Conservation (phyloP, 2,888 invertebrate species). For the Tetragonula carbonaria region DNA sequence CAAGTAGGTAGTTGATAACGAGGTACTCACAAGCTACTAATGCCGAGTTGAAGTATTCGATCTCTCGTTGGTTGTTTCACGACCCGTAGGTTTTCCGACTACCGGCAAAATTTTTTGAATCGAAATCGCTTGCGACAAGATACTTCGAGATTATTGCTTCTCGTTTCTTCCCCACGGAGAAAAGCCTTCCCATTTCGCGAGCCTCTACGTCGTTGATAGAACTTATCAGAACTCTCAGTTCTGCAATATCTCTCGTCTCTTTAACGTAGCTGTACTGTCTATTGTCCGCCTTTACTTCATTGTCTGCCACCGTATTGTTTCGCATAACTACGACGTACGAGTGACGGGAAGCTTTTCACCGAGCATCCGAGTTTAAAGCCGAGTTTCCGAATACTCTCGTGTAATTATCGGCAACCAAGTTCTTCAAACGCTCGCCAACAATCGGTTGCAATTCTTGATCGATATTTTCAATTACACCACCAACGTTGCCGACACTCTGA, state of each 20-base stretch:
- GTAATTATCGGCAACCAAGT: background rate
- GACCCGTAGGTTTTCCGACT: background rate
- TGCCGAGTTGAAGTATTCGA: background rate
- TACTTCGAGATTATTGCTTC: background rate
- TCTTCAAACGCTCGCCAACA: background rate
- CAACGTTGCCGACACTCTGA: background rate
- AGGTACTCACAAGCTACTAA: background rate
- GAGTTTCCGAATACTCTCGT: background rate
- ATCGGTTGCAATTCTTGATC: background rate
- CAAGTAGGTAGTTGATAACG: background rate
- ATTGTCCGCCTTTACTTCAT: constrained; percentile 31
- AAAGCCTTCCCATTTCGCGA: constrained; percentile 27
- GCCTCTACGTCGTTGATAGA: constrained; percentile 24
- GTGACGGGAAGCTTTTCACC: background rate
- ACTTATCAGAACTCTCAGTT: background rate
- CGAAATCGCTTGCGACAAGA: background rate
- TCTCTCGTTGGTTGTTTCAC: background rate
- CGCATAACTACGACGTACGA: constrained; percentile 33
- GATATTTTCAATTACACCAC: background rate
- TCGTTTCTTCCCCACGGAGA: background rate
- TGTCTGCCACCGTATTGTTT: background rate
- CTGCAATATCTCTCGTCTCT: constrained; percentile 4
- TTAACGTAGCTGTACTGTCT: constrained; percentile 4
- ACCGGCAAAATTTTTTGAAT: background rate
- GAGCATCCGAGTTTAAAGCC: background rate